phyloP scores from a whole-genome alignment of 2,113 vertebrate genomes.

The Bagarius yarrelli region DNA sequence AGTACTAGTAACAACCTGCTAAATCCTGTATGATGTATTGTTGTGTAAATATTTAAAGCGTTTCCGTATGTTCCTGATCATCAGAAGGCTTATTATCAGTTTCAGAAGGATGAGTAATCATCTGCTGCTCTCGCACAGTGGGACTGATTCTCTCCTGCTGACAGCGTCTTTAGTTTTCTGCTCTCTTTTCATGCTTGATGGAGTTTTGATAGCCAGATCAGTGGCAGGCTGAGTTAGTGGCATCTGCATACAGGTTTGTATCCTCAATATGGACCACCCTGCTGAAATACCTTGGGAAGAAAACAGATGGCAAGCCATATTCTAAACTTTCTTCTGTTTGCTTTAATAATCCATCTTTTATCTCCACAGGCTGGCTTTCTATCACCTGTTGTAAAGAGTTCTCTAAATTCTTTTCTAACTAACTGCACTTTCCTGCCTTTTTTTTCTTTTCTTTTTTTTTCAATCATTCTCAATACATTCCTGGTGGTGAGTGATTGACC shows the following conservation, averaged over 20 bases:
- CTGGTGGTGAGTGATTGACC: slow-evolving; percentile 9
- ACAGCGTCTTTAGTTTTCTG: slow-evolving; percentile 43
- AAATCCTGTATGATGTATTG: slow-evolving; percentile 66
- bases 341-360: slow-evolving; percentile 62
- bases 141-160: slow-evolving; percentile 39
- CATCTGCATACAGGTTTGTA: slow-evolving; percentile 53
- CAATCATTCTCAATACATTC: slow-evolving; percentile 8
- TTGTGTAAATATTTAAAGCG: slow-evolving; percentile 73
- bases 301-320: slow-evolving; percentile 65
- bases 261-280: slow-evolving; percentile 58
- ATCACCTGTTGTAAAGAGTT: slow-evolving; percentile 45
- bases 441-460: not conserved
- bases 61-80: slow-evolving; percentile 66
- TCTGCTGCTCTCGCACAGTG: slow-evolving; percentile 52
- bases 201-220: slow-evolving; percentile 57
- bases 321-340: slow-evolving; percentile 53
- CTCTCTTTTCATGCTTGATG: slow-evolving; percentile 48
- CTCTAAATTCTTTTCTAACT: slow-evolving; percentile 12
- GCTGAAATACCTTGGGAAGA: slow-evolving; percentile 54
- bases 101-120: slow-evolving; percentile 69
- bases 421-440: slow-evolving; percentile 20
- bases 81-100: slow-evolving; percentile 50
- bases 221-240: slow-evolving; percentile 57
- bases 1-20: slow-evolving; percentile 56
- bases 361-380: slow-evolving; percentile 52